These are phyloP conservation scores for Melangyna quadrimaculata DNA, from an alignment of 2,888 invertebrate species.

Conservation along the genomic window DNA sequence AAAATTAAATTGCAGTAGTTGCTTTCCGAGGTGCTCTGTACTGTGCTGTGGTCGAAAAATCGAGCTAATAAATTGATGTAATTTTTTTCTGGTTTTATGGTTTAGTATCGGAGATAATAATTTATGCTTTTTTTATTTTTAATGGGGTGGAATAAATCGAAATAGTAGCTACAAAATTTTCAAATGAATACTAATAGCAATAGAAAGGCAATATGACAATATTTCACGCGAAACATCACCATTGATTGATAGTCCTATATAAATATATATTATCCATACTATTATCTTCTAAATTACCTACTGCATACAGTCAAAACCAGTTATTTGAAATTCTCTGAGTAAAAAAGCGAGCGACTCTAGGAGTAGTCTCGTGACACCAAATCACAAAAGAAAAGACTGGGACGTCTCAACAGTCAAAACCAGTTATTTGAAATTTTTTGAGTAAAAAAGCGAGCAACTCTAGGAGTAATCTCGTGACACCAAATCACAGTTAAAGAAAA, in stretches of 20 bases:
- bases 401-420: too few relatives aligned
- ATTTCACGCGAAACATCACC: background rate
- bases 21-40: background rate
- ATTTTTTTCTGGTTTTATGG: slow-evolving; percentile 1
- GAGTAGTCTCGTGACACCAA: too few relatives aligned
- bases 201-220: background rate
- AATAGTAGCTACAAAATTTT: background rate
- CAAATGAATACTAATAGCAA: background rate
- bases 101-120: background rate
- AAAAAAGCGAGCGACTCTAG: too few relatives aligned
- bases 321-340: background rate
- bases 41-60: background rate
- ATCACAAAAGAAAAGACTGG: too few relatives aligned
- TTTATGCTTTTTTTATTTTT: background rate
- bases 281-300: background rate
- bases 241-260: background rate
- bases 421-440: too few relatives aligned
- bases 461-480: too few relatives aligned
- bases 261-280: background rate
- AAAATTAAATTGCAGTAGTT: slow-evolving; percentile 7
- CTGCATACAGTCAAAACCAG: background rate
- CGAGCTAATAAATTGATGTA: background rate
- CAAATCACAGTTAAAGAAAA: too few relatives aligned
- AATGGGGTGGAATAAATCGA: background rate
- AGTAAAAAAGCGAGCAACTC: too few relatives aligned